phyloP scores from a whole-genome alignment of 2,797 vertebrate genomes.

The Enteromius treurensis region DNA sequence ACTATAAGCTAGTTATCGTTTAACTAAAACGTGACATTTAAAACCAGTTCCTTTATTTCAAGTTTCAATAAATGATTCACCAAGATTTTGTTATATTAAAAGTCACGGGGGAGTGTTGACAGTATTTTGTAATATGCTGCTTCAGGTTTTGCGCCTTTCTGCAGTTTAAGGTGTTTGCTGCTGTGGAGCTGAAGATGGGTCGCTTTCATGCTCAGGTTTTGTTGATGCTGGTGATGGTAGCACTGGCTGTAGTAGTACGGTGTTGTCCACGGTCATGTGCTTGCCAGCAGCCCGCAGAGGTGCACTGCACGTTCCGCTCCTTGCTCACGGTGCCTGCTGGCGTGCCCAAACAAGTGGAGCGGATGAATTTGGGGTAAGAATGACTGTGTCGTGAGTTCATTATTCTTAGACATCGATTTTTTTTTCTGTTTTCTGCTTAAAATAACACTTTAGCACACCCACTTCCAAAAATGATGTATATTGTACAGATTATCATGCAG shows the following conservation, averaged over 20 bases:
- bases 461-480: constrained; percentile 32
- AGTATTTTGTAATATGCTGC: neutral
- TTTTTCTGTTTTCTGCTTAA: neutral
- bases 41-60: neutral
- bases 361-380: constrained; percentile 90
- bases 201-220: constrained; percentile 55
- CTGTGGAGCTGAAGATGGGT: constrained; percentile 55
- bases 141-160: constrained; percentile 1
- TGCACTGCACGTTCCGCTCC: constrained; percentile 95
- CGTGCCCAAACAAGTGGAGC: constrained; percentile 80
- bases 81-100: neutral
- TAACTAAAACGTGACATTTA: neutral
- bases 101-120: neutral
- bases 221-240: constrained; percentile 73
- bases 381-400: neutral
- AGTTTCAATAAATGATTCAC: neutral
- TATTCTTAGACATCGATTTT: constrained; percentile 10
- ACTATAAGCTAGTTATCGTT: neutral
- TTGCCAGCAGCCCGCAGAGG: constrained; percentile 87
- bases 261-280: constrained; percentile 86
- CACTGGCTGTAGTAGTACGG: constrained; percentile 15
- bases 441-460: constrained; percentile 11
- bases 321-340: constrained; percentile 80
- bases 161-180: constrained; percentile 31
- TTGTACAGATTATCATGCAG: neutral